Evolutionary conservation across 2,888 invertebrate genomes (phyloP).

Genomic region (Agonum fuliginosum): DNA sequence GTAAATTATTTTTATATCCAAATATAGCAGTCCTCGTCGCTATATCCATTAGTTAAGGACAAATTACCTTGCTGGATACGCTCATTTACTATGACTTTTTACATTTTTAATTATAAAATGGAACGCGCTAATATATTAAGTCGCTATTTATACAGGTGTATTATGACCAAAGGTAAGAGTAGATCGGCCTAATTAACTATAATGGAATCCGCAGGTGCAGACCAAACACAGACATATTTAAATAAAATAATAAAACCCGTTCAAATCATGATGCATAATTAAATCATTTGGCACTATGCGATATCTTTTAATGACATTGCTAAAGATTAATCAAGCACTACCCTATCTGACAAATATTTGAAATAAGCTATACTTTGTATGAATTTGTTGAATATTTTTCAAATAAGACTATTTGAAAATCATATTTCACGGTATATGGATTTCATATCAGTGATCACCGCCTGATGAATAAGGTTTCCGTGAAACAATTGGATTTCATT

Average conservation of each 20-base stretch:
- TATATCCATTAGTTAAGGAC: background rate
- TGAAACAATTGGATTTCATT: conserved; percentile 17
- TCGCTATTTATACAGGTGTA: conserved; percentile 36
- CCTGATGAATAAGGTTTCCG: background rate
- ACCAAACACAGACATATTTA: conserved; percentile 4
- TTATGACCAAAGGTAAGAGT: conserved; percentile 21
- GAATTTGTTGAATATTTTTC: background rate
- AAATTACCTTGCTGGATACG: background rate
- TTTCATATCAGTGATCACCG: background rate
- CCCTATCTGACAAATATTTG: too few species aligned
- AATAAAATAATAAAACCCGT: conserved; percentile 23
- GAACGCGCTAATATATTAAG: conserved; percentile 10
- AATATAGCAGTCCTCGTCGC: background rate
- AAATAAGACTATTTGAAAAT: background rate
- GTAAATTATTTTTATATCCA: background rate
- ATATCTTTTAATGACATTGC: too few species aligned
- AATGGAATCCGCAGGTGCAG: conserved; percentile 36
- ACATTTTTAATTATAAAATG: conserved; percentile 27
- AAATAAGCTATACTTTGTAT: too few species aligned
- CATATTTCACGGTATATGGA: background rate
- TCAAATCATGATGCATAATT: conserved; percentile 9
- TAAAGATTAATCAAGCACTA: too few species aligned
- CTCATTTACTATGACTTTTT: background rate
- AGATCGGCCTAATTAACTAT: conserved; percentile 26
- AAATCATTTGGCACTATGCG: background rate